A percentile compares a stretch with the other conserved stretches of the same genome.
phyloP scores from a whole-genome alignment of 2,797 vertebrate species.

The Heteromormyrus szaboi region DNA sequence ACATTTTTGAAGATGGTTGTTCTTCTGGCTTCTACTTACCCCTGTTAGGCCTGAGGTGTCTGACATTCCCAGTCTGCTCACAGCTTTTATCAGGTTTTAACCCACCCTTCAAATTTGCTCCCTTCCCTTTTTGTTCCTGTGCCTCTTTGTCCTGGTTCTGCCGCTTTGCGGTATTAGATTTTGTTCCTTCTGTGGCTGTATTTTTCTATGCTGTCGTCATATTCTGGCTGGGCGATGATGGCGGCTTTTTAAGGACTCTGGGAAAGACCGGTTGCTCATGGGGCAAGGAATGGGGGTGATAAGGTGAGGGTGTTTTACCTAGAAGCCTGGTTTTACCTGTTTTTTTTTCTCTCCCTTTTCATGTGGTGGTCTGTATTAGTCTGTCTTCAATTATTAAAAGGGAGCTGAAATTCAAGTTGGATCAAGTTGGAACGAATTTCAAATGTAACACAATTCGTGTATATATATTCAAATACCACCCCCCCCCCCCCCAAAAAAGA shows the following conservation, averaged over 20 bases:
- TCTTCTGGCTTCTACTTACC: background rate
- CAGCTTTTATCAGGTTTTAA: background rate
- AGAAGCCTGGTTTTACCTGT: background rate
- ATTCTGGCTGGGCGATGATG: background rate
- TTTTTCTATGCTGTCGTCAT: background rate
- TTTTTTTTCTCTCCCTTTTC: background rate
- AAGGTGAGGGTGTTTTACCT: background rate
- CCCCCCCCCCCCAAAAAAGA: too few relatives aligned
- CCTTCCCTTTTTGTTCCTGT: background rate
- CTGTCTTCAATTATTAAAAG: constrained; percentile 25
- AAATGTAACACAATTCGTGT: too few relatives aligned
- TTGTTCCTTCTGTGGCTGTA: background rate
- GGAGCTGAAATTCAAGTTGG: background rate
- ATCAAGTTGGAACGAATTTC: too few relatives aligned
- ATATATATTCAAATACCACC: too few relatives aligned
- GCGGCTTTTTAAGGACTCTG: background rate
- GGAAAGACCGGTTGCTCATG: background rate
- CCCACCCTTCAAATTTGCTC: background rate
- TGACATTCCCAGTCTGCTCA: constrained; percentile 15
- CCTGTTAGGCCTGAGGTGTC: background rate
- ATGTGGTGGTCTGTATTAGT: background rate
- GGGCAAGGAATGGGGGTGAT: background rate
- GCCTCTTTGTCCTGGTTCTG: background rate
- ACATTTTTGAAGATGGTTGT: background rate
- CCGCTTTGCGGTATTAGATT: background rate